Evolutionary conservation across 2,113 vertebrate species (phyloP), one percentile per base, ranked within the genome.

Genomic region (Taurulus bubalis): DNA sequence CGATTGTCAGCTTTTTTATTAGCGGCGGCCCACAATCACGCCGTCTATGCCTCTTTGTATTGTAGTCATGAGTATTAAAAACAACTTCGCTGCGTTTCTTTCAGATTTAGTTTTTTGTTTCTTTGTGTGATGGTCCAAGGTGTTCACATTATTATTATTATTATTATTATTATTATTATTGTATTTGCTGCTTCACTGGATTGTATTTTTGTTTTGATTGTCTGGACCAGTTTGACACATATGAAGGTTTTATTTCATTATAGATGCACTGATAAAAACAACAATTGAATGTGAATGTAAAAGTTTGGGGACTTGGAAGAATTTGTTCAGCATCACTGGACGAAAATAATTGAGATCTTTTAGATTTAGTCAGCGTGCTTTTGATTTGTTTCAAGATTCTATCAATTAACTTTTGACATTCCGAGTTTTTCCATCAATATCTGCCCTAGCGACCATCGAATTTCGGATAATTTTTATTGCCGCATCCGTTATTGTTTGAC

Each of bases 391-490:
- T 55, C 8, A 20, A 53, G 20, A 51, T 28, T 77, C n/a, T 80
- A 49, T 30, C 6, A 24, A 80, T 75, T 26, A 64, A 85, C 58
- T 80, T 87, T 87, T 75, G 67, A 73, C 82, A 73, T 1, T 42
- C 12, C 0, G 26, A 45, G 30, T 45, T 34, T 75, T 58, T 65
- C 49, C 56, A 68, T 79, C 63, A 26, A 10, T 40, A 3, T 40
- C 38, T 74, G n/a, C 53, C 40, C 30, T 42, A 24, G 58, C 12
- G 8, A 51, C 34, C 18, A 36, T 78, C 8, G 2, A 58, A 51
- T 77, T 72, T 2, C 2, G 5, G 60, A 3, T 15, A 3, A 69
- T 64, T 83, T 80, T 65, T 63, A 80, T 83, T 69, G 60, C 10
- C 67, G 20, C 45, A 53, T 80, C 15, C 5, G 40, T 58, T 26